Evolutionary conservation across 64 coral and sea anemone species (phyloP), one percentile per base, ranked within the genome.

Genomic region (Montipora cactus): DNA sequence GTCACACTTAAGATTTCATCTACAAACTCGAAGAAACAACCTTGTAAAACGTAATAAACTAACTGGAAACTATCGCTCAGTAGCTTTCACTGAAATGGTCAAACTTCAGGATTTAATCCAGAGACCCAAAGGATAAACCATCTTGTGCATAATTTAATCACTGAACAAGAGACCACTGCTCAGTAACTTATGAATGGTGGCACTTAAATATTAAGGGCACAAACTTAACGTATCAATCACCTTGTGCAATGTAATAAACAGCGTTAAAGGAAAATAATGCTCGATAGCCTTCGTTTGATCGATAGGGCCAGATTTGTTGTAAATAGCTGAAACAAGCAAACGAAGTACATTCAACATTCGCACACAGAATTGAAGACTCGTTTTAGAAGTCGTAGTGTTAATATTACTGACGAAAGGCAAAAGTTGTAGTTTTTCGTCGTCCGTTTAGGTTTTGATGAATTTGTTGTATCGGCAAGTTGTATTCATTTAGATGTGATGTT

Each of bases 11-110:
- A 37, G 28, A 37, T 37, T 37, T 37, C 28, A 37, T 37, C 0
- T 37, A 37, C 28, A 37, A 37, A 37, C 28, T 37, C 28, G 28
- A 37, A 25, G 25, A 25, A 25, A 25, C 25, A 25, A 25, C 25
- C 25, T 25, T 25, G 1, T 25, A 25, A 25, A 25, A 25, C 25
- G 25, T 25, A 25, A 25, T 25, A 25, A 25, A 25, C 4, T 20
- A 19, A 72, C 19, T 3, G n/a, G 69, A 20, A 22, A 22, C 45
- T 16, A 6, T 47, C 49, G 76, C 76, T 50, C 47, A 49, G 2
- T 78, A 78, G 76, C 44, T 78, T 78, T 78, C 76, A 16, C 16
- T 49, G 48, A 47, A 80, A 80, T 80, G 18, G 78, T 80, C 48
- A 57, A 48, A 80, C 53, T 57, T 57, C 10, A 58, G 78, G 51